Conservation (phyloP, 2,888 invertebrate species). For the Tortrix viridana region DNA sequence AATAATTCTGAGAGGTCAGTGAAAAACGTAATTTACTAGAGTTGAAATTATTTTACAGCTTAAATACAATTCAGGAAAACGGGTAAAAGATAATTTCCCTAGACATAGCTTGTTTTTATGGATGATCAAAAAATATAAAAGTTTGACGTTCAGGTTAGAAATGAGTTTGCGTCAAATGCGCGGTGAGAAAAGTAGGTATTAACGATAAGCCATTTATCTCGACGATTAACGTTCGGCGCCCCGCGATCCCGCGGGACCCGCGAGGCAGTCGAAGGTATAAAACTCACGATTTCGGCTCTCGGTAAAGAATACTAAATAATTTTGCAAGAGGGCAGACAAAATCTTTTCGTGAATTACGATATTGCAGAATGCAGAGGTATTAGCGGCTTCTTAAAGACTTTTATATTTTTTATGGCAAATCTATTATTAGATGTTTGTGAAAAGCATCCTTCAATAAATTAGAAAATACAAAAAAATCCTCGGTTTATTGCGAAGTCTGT, state of each 20-base stretch:
- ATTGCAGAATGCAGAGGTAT: conserved; percentile 1
- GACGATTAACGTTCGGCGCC: conserved; percentile 30
- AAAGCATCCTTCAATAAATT: too few relatives aligned
- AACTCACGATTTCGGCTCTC: conserved; percentile 22
- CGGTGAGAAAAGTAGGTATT: conserved; percentile 28
- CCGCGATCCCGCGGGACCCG: conserved; percentile 24
- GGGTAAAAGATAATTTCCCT: conserved; percentile 5
- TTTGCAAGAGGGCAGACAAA: conserved; percentile 10
- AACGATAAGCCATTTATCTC: conserved; percentile 35
- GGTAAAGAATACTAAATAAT: conserved; percentile 36
- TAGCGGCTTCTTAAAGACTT: neutral
- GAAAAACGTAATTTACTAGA: too few relatives aligned
- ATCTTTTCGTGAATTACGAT: neutral
- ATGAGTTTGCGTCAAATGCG: conserved; percentile 27
- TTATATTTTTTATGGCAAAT: too few relatives aligned
- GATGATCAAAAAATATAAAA: conserved; percentile 28
- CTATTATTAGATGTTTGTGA: too few relatives aligned
- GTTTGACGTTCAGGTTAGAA: conserved; percentile 24
- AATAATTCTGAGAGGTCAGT: too few relatives aligned
- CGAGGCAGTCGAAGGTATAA: conserved; percentile 31
- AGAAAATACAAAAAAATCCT: too few relatives aligned
- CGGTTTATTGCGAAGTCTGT: too few relatives aligned
- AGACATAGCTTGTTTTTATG: conserved; percentile 11
- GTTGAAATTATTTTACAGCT: too few relatives aligned
- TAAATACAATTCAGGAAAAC: neutral